A percentile compares a stretch with the other conserved stretches of the same genome.
These are phyloP conservation scores for Monochamus saltuarius DNA, from an alignment of 1,140 invertebrate genomes.

Conservation along the genomic window DNA sequence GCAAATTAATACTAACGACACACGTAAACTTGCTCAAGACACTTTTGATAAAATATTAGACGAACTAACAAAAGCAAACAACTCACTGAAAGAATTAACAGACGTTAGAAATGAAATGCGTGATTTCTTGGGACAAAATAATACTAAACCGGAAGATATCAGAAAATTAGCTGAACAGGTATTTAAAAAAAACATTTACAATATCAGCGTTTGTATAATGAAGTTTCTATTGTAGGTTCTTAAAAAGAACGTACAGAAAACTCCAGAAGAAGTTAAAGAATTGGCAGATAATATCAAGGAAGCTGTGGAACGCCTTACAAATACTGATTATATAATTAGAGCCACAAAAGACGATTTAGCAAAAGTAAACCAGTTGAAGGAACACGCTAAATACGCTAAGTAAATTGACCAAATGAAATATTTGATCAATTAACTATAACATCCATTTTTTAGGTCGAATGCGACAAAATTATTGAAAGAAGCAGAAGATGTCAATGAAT, in stretches of 20 bases:
- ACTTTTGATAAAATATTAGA: slow-evolving; percentile 40
- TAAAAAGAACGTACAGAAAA: slow-evolving; percentile 45
- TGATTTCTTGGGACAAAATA: slow-evolving; percentile 73
- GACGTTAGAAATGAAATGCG: slow-evolving; percentile 68
- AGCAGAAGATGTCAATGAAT: slow-evolving; percentile 60
- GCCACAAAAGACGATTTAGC: slow-evolving; percentile 80
- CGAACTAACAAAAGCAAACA: slow-evolving; percentile 36
- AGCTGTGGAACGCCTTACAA: slow-evolving; percentile 80
- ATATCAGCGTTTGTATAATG: neutral
- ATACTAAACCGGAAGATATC: slow-evolving; percentile 80
- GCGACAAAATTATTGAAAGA: slow-evolving; percentile 60
- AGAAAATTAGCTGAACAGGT: slow-evolving; percentile 76
- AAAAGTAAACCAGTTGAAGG: slow-evolving; percentile 72
- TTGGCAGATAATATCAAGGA: slow-evolving; percentile 82
- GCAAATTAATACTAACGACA: slow-evolving; percentile 44
- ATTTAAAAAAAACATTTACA: slow-evolving; percentile 51
- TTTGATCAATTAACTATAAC: neutral
- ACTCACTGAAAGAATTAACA: slow-evolving; percentile 56
- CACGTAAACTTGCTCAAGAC: slow-evolving; percentile 39
- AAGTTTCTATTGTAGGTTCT: slow-evolving; percentile 60
- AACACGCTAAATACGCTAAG: slow-evolving; percentile 75
- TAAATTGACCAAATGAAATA: slow-evolving; percentile 50
- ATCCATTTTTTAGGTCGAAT: slow-evolving; percentile 37
- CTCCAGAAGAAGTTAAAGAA: slow-evolving; percentile 82
- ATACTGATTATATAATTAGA: slow-evolving; percentile 86